phyloP scores from a whole-genome alignment of 2,113 vertebrate genomes.

The Trochalopteron elliotii region DNA sequence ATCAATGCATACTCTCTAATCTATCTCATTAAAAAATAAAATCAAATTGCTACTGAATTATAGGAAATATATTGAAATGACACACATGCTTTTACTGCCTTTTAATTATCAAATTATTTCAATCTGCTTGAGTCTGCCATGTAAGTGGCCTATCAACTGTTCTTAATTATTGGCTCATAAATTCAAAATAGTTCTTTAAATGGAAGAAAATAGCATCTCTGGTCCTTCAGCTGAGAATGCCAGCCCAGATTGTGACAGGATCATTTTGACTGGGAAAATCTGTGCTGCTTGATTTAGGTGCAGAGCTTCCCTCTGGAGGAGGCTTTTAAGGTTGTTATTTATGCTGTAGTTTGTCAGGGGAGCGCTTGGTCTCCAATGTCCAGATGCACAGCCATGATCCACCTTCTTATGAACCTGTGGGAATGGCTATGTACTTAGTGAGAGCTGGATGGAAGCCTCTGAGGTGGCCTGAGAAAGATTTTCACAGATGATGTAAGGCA shows the following conservation, averaged over 20 bases:
- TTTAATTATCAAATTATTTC: constrained; percentile 39
- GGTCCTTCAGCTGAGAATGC: neutral
- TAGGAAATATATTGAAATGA: neutral
- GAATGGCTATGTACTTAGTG: neutral
- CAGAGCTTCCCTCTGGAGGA: neutral
- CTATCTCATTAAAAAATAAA: constrained; percentile 10
- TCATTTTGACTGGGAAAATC: neutral
- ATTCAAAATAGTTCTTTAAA: neutral
- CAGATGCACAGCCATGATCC: neutral
- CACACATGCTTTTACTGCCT: neutral
- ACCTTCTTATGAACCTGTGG: neutral
- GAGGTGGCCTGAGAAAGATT: neutral
- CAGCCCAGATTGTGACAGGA: neutral
- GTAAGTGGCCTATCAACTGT: neutral
- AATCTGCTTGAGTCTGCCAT: neutral
- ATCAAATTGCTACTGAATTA: neutral
- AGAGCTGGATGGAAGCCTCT: neutral
- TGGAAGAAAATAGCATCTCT: neutral
- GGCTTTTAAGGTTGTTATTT: constrained; percentile 14
- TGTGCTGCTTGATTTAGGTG: neutral
- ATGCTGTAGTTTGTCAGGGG: neutral
- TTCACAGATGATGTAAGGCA: fast-evolving
- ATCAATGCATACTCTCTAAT: neutral
- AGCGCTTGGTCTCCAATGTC: neutral
- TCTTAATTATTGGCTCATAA: constrained; percentile 13